Conservation (phyloP, 1,140 invertebrate genomes). For the Bactericera cockerelli region DNA sequence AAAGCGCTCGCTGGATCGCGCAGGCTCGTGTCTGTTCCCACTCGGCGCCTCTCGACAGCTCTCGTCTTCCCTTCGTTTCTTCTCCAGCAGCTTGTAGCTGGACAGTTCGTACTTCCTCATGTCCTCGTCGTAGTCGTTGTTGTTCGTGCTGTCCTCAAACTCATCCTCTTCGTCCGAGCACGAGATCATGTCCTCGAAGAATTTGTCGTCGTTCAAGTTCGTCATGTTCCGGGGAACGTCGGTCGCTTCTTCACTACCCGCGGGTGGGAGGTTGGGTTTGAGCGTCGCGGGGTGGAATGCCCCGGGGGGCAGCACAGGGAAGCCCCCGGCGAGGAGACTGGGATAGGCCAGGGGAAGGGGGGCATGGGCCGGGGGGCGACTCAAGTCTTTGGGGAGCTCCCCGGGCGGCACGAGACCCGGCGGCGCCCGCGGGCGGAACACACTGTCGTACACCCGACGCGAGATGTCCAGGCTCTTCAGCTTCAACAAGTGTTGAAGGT, state of each 20-base stretch:
- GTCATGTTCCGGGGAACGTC: slow-evolving; percentile 33
- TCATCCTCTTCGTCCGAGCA: slow-evolving; percentile 17
- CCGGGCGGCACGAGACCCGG: too few species aligned
- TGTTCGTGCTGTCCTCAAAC: not conserved
- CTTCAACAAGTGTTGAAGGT: slow-evolving; percentile 2
- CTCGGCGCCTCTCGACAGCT: too few species aligned
- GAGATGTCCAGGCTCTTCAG: not conserved
- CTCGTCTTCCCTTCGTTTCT: not conserved
- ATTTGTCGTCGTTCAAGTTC: slow-evolving; percentile 22
- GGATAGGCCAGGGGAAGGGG: too few species aligned
- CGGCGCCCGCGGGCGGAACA: not conserved
- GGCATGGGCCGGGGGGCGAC: not conserved
- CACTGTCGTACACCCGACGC: not conserved
- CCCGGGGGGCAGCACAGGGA: slow-evolving; percentile 58
- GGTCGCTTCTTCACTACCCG: slow-evolving; percentile 21
- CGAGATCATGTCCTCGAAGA: slow-evolving; percentile 22
- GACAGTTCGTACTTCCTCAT: not conserved
- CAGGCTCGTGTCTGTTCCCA: too few species aligned
- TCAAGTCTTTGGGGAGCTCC: not conserved
- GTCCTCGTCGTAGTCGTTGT: slow-evolving; percentile 12
- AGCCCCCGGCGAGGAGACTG: too few species aligned
- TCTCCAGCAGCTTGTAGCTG: not conserved
- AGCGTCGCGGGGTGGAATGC: slow-evolving; percentile 39
- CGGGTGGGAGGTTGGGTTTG: not conserved
- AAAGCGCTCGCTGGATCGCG: too few species aligned